Conservation (phyloP, 2,888 invertebrate genomes). For the Drosophila subsilvestris region DNA sequence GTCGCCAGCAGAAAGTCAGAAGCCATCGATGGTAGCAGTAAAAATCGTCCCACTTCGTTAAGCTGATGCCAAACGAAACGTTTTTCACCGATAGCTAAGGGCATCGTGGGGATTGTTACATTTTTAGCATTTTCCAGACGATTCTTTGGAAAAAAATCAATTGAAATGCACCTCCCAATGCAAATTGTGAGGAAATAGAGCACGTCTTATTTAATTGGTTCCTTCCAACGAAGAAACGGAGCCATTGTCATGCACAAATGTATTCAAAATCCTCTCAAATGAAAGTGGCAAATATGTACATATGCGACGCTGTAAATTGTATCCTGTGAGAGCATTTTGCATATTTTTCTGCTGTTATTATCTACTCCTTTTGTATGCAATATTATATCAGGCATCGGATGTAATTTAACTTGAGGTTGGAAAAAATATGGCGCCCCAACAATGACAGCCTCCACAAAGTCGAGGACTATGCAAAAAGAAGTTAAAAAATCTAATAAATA, state of each 20-base stretch:
- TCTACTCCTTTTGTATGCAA: slow-evolving; percentile 20
- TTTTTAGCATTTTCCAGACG: too few relatives aligned
- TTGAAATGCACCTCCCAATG: neutral
- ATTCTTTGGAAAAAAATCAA: too few relatives aligned
- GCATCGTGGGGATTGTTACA: too few relatives aligned
- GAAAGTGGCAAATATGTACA: neutral
- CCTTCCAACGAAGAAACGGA: neutral
- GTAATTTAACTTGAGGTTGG: slow-evolving; percentile 42
- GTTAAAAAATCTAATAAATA: slow-evolving; percentile 59
- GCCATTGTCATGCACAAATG: neutral
- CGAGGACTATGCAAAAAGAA: slow-evolving; percentile 25
- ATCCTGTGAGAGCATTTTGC: neutral
- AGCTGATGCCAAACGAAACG: neutral
- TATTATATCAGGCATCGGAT: slow-evolving; percentile 44
- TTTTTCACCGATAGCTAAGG: neutral
- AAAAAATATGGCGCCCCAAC: slow-evolving; percentile 19
- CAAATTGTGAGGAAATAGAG: neutral
- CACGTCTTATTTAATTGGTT: neutral
- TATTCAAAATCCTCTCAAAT: neutral
- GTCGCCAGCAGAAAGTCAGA: slow-evolving; percentile 36
- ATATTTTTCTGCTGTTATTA: slow-evolving; percentile 18
- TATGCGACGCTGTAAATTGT: neutral
- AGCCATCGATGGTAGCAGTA: slow-evolving; percentile 3
- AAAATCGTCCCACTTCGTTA: neutral
- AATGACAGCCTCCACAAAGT: slow-evolving; percentile 24